A percentile compares a stretch with the other conserved stretches of the same genome.
These are phyloP conservation scores for Mustela nigripes DNA, from an alignment of 2,113 vertebrate genomes.

Conservation along the genomic window DNA sequence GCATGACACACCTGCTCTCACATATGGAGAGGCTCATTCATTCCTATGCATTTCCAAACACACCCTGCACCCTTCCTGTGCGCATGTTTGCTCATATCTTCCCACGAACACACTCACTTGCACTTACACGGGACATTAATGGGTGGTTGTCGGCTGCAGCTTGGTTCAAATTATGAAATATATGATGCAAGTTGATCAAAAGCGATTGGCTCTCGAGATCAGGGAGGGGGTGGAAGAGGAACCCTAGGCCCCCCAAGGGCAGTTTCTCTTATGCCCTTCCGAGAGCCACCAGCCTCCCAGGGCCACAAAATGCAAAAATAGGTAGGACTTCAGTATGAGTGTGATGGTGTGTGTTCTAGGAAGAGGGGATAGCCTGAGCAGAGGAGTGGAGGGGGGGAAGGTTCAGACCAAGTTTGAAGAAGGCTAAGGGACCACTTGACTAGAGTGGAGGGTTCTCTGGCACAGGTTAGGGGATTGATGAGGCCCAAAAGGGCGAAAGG, in stretches of 20 bases:
- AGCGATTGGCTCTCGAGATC: not conserved
- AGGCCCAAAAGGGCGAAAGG: not conserved
- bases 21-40: not conserved
- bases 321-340: not conserved
- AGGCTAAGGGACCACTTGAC: not conserved
- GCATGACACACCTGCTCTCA: not conserved
- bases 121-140: not conserved
- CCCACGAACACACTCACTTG: not conserved
- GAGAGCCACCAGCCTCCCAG: not conserved
- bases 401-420: not conserved
- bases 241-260: not conserved
- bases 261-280: not conserved
- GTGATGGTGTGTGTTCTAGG: fast-evolving
- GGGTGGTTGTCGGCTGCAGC: not conserved
- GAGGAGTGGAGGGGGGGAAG: not conserved
- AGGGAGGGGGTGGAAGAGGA: not conserved
- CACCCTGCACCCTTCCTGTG: not conserved
- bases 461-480: too few relatives aligned
- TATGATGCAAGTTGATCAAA: not conserved
- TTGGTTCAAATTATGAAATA: not conserved
- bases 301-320: not conserved
- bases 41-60: not conserved
- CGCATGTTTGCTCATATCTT: not conserved
- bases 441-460: not conserved
- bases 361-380: not conserved